Percentiles rank a stretch among this genome's conserved stretches.
These are phyloP conservation scores for Holothuria leucospilota DNA, from an alignment of 53 echinoderm and acorn worm genomes.

Conservation along the genomic window DNA sequence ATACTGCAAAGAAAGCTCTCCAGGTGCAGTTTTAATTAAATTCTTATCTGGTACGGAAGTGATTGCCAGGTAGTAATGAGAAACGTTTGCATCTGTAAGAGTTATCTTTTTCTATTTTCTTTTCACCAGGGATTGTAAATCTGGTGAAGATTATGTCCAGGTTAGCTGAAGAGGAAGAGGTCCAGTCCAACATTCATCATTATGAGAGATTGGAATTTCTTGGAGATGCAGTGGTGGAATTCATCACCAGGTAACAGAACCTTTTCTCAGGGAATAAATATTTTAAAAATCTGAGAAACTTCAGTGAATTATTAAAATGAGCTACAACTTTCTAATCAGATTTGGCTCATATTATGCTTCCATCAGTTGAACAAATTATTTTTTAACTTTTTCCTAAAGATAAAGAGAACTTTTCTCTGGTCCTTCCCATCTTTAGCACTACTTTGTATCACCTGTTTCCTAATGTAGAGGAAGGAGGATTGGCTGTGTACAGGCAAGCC, in stretches of 20 bases:
- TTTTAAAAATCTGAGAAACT: too few relatives aligned
- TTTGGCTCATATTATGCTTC: too few relatives aligned
- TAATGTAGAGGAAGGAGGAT: slow-evolving; percentile 88
- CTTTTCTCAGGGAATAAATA: too few relatives aligned
- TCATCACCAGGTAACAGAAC: slow-evolving; percentile 71
- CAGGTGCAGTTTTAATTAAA: too few relatives aligned
- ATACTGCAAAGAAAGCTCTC: too few relatives aligned
- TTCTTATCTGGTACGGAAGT: too few relatives aligned
- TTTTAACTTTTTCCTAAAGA: too few relatives aligned
- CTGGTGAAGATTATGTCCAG: slow-evolving; percentile 94
- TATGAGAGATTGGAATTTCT: slow-evolving; percentile 97
- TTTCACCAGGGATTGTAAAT: slow-evolving; percentile 82
- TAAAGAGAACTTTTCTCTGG: not conserved
- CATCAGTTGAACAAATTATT: too few relatives aligned
- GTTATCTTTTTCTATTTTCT: not conserved
- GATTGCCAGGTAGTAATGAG: too few relatives aligned
- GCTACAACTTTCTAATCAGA: too few relatives aligned
- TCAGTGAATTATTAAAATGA: too few relatives aligned
- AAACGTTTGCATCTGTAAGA: not conserved
- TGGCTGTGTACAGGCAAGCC: slow-evolving; percentile 89
- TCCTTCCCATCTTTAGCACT: slow-evolving; percentile 43
- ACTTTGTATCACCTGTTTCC: slow-evolving; percentile 94
- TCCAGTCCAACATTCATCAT: slow-evolving; percentile 85
- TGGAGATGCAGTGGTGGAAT: slow-evolving; percentile 97
- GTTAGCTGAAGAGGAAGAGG: slow-evolving; percentile 82